A percentile compares a stretch with the other conserved stretches of the same genome.
These are phyloP conservation scores for Agrochola lota DNA, from an alignment of 2,888 invertebrate species.

Conservation along the genomic window DNA sequence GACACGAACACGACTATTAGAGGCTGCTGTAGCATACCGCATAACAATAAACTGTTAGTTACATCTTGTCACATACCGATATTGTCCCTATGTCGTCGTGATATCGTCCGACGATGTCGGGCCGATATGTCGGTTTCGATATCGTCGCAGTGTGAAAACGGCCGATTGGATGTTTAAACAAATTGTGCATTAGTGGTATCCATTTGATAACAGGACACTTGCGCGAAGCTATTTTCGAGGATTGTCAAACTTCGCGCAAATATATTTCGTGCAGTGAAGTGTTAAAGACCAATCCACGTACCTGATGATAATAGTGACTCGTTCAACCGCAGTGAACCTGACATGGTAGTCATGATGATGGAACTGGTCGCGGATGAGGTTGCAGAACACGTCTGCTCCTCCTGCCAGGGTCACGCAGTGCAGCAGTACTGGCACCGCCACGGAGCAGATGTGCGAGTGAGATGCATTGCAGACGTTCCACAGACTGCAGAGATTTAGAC, in stretches of 20 bases:
- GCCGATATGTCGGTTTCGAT: no score
- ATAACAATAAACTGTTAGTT: no score
- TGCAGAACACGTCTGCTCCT: slow-evolving; percentile 99
- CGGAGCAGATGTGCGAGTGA: slow-evolving; percentile 98
- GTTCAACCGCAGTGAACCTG: slow-evolving; percentile 98
- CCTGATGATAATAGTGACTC: slow-evolving; percentile 97
- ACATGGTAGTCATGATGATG: slow-evolving; percentile 96
- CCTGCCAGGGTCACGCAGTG: slow-evolving; percentile 98
- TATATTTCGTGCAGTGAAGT: background rate
- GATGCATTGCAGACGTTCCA: slow-evolving; percentile 98
- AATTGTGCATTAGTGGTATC: no score
- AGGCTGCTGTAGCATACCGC: no score
- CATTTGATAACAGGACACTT: background rate
- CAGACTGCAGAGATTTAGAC: slow-evolving; percentile 90
- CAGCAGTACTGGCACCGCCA: slow-evolving; percentile 97
- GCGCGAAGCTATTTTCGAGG: no score
- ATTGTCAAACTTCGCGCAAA: background rate
- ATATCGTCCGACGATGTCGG: no score
- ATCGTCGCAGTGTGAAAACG: no score
- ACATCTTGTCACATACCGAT: no score
- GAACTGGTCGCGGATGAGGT: slow-evolving; percentile 98
- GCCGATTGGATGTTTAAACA: no score
- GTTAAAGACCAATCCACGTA: slow-evolving; percentile 47
- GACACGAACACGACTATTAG: no score
- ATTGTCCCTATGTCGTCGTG: no score